phyloP scores from a whole-genome alignment of 2,888 invertebrate species.

The Agrotis ipsilon region DNA sequence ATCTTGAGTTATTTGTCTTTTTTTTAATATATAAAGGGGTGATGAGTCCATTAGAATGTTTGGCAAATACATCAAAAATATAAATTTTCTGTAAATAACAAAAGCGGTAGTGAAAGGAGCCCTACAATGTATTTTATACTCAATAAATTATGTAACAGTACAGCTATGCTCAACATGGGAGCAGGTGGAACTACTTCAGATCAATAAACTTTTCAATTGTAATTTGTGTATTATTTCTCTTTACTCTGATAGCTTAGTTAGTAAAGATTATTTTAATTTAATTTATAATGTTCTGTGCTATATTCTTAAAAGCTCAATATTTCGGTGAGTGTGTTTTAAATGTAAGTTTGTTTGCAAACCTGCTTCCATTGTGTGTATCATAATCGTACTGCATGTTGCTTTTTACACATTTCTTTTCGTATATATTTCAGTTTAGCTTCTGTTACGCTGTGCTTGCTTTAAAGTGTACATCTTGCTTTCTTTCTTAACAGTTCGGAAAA shows the following conservation, averaged over 20 bases:
- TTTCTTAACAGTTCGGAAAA: slow-evolving; percentile 72
- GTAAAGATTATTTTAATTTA: slow-evolving; percentile 8
- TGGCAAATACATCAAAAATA: slow-evolving; percentile 21
- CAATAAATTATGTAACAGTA: slow-evolving; percentile 55
- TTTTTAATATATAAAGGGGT: too few species aligned
- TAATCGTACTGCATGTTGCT: slow-evolving; percentile 63
- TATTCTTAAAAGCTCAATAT: slow-evolving; percentile 15
- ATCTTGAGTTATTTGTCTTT: too few species aligned
- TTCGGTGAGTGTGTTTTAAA: slow-evolving; percentile 55
- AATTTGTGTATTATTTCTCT: slow-evolving; percentile 70
- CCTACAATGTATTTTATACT: slow-evolving; percentile 58
- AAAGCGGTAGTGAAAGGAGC: slow-evolving; percentile 69
- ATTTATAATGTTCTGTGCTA: neutral
- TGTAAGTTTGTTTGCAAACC: slow-evolving; percentile 71
- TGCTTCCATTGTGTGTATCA: slow-evolving; percentile 82
- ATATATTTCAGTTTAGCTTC: slow-evolving; percentile 68
- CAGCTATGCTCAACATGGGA: slow-evolving; percentile 72
- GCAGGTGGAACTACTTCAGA: slow-evolving; percentile 74
- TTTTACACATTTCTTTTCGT: slow-evolving; percentile 41
- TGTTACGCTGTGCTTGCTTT: slow-evolving; percentile 59
- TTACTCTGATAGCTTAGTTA: slow-evolving; percentile 30
- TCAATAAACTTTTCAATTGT: slow-evolving; percentile 73
- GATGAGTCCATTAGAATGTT: neutral
- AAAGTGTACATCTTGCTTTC: slow-evolving; percentile 62
- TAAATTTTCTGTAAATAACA: slow-evolving; percentile 49